Percentiles rank a stretch among this genome's conserved stretches.
These are phyloP conservation scores for Octonoba sinensis DNA, from an alignment of 2,888 invertebrate genomes.

Conservation along the genomic window DNA sequence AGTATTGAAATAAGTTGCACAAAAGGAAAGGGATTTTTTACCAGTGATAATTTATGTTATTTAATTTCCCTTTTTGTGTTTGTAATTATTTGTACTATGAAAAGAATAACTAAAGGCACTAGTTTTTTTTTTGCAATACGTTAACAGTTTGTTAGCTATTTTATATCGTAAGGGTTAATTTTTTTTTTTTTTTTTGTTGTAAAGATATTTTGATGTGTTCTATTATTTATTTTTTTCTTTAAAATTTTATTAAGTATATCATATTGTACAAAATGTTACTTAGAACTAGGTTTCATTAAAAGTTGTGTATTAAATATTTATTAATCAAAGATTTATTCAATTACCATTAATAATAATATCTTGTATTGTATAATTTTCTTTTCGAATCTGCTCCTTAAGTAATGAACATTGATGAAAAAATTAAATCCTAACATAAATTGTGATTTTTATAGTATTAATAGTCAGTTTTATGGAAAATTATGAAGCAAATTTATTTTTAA, in stretches of 20 bases:
- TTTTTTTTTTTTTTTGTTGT: constrained; percentile 1
- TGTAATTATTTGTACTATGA: constrained; percentile 51
- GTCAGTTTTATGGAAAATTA: too few species aligned
- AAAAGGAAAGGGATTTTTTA: constrained; percentile 43
- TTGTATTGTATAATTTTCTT: too few species aligned
- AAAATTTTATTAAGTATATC: constrained; percentile 19
- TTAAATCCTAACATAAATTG: too few species aligned
- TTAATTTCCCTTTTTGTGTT: constrained; percentile 56
- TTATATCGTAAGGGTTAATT: constrained; percentile 10
- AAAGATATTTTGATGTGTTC: neutral
- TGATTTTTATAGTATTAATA: too few species aligned
- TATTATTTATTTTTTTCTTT: constrained; percentile 18
- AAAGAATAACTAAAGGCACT: constrained; percentile 49
- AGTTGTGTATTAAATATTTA: too few species aligned
- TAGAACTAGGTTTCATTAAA: too few species aligned
- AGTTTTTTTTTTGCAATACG: constrained; percentile 59
- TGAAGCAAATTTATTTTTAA: too few species aligned
- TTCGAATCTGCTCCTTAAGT: too few species aligned
- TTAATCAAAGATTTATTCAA: too few species aligned
- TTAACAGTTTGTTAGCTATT: constrained; percentile 40
- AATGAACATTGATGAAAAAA: too few species aligned
- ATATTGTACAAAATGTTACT: too few species aligned
- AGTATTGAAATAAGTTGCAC: constrained; percentile 48
- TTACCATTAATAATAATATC: too few species aligned
- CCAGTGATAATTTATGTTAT: constrained; percentile 64